Percentiles rank a stretch among this genome's conserved stretches.
These are phyloP conservation scores for Eristalis intricaria DNA, from an alignment of 2,888 invertebrate species.

Conservation along the genomic window DNA sequence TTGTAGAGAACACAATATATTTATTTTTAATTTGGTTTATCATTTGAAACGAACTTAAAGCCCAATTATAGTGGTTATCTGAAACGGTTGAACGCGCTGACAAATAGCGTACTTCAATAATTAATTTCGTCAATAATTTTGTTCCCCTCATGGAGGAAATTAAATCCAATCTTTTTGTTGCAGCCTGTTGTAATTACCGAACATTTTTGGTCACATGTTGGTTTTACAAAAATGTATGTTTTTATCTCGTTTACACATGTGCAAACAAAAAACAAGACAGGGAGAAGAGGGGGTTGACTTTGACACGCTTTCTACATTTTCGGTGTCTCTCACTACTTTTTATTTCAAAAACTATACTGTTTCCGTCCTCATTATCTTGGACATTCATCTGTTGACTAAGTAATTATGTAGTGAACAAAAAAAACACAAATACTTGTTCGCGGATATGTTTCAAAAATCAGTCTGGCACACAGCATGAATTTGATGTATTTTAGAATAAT, in stretches of 20 bases:
- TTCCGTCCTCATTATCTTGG: not conserved
- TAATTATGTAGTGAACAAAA: not conserved
- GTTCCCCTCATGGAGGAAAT: too few relatives aligned
- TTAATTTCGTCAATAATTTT: too few relatives aligned
- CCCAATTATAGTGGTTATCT: not conserved
- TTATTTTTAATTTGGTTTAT: not conserved
- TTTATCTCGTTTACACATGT: not conserved
- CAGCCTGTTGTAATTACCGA: not conserved
- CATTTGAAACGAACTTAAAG: not conserved
- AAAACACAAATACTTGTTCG: not conserved
- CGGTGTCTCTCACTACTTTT: not conserved
- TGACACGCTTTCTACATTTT: constrained; percentile 25
- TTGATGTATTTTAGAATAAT: not conserved
- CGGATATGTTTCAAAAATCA: not conserved
- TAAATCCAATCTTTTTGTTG: not conserved
- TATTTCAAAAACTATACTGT: constrained; percentile 6
- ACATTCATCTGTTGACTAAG: not conserved
- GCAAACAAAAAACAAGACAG: not conserved
- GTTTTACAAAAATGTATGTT: not conserved
- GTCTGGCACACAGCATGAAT: not conserved
- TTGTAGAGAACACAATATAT: not conserved
- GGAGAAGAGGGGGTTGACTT: not conserved
- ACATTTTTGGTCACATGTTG: not conserved
- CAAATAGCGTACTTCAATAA: not conserved
- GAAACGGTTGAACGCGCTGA: not conserved